phyloP scores from a whole-genome alignment of 2,888 invertebrate species.

The Ptycholaimellus sp. region DNA sequence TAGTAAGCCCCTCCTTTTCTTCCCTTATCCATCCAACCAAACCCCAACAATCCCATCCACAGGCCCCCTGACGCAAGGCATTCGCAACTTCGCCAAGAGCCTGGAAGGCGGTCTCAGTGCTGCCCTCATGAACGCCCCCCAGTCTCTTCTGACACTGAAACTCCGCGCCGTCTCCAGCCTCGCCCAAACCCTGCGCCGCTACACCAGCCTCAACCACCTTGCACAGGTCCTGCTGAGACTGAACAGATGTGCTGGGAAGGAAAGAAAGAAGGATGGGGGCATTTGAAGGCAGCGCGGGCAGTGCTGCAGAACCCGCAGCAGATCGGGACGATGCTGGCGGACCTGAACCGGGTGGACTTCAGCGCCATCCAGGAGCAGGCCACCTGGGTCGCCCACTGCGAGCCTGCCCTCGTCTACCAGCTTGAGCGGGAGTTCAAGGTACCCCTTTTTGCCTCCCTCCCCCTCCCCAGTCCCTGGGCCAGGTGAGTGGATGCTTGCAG shows the following conservation, averaged over 20 bases:
- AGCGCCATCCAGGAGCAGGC: slow-evolving; percentile 72
- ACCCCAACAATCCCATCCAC: slow-evolving; percentile 6
- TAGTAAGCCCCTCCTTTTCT: slow-evolving; percentile 34
- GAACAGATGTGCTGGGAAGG: no score
- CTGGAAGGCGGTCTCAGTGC: slow-evolving; percentile 37
- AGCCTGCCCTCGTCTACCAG: slow-evolving; percentile 52
- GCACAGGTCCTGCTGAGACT: no score
- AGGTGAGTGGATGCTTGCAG: slow-evolving; percentile 25
- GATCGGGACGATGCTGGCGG: slow-evolving; percentile 82
- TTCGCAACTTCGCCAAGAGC: slow-evolving; percentile 72
- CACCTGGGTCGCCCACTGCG: slow-evolving; percentile 91
- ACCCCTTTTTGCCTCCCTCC: slow-evolving; percentile 17
- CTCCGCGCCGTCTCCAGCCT: slow-evolving; percentile 59
- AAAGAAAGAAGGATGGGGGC: no score
- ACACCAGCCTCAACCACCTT: slow-evolving; percentile 85
- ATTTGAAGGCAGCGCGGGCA: slow-evolving; percentile 50
- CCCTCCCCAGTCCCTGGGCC: background rate
- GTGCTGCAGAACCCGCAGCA: slow-evolving; percentile 80
- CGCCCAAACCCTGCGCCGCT: slow-evolving; percentile 73
- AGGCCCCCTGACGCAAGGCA: slow-evolving; percentile 65
- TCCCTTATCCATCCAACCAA: slow-evolving; percentile 1
- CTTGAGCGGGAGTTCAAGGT: slow-evolving; percentile 63
- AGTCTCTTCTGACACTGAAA: slow-evolving; percentile 54
- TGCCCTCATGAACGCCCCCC: slow-evolving; percentile 47
- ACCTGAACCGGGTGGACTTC: slow-evolving; percentile 89